Evolutionary conservation across 2,888 invertebrate genomes (phyloP).

Genomic region (Pycnomerus fuliginosus): DNA sequence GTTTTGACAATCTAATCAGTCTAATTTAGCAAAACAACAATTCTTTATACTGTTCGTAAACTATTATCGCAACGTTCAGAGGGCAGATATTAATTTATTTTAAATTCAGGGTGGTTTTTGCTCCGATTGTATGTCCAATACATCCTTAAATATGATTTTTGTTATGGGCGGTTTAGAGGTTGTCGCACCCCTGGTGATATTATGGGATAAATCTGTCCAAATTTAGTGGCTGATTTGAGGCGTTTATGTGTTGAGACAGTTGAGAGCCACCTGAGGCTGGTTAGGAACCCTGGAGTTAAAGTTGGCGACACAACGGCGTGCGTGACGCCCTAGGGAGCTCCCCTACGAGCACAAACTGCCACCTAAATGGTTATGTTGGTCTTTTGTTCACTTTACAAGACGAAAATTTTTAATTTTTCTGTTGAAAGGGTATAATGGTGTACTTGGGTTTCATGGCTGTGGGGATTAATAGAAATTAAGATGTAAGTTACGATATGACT

Average conservation of each 20-base stretch:
- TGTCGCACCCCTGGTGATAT: conserved; percentile 4
- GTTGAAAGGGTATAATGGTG: conserved; percentile 32
- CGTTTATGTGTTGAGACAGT: conserved; percentile 22
- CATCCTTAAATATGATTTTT: too few relatives aligned
- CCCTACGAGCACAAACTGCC: conserved; percentile 25
- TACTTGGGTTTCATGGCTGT: conserved; percentile 28
- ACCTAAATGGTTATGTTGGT: conserved; percentile 36
- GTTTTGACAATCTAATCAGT: too few relatives aligned
- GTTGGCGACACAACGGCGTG: conserved; percentile 35
- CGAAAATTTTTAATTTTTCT: conserved; percentile 35
- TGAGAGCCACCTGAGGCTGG: conserved; percentile 32
- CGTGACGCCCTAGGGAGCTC: conserved; percentile 29
- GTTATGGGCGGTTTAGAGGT: too few relatives aligned
- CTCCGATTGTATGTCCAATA: too few relatives aligned
- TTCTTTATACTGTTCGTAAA: too few relatives aligned
- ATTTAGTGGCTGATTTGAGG: conserved; percentile 21
- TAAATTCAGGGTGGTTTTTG: too few relatives aligned
- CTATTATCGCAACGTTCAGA: too few relatives aligned
- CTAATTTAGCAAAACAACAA: too few relatives aligned
- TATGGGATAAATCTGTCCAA: conserved; percentile 21
- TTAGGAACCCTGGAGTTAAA: conserved; percentile 30
- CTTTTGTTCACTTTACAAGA: conserved; percentile 33
- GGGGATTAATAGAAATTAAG: conserved; percentile 34
- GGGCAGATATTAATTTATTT: too few relatives aligned
- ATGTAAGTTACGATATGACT: conserved; percentile 30